Conservation (phyloP, 2,888 invertebrate species). For the Acronicta leporina region DNA sequence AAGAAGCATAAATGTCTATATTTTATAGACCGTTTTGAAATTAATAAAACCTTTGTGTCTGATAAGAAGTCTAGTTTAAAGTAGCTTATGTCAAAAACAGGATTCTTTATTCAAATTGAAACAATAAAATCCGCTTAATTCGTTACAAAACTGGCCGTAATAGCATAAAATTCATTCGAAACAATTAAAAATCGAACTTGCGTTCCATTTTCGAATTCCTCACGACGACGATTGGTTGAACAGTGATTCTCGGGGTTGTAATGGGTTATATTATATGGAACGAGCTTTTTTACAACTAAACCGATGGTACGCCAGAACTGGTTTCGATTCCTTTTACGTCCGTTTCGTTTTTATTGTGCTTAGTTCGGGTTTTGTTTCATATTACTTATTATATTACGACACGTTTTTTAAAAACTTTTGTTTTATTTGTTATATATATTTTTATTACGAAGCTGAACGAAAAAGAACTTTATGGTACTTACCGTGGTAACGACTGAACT, state of each 20-base stretch:
- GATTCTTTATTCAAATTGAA: slow-evolving; percentile 63
- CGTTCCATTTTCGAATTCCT: slow-evolving; percentile 83
- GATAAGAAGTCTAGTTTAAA: slow-evolving; percentile 11
- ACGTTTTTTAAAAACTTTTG: slow-evolving; percentile 70
- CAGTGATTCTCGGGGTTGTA: slow-evolving; percentile 86
- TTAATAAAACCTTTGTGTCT: background rate
- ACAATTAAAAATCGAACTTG: slow-evolving; percentile 85
- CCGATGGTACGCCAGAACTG: slow-evolving; percentile 82
- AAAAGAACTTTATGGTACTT: slow-evolving; percentile 44
- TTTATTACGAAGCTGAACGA: slow-evolving; percentile 37
- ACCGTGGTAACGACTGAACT: slow-evolving; percentile 46
- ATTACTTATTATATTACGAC: slow-evolving; percentile 81
- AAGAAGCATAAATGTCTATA: background rate
- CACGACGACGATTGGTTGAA: slow-evolving; percentile 77
- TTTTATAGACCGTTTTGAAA: background rate
- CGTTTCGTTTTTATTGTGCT: slow-evolving; percentile 82
- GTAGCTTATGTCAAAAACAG: slow-evolving; percentile 12
- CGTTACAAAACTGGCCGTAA: slow-evolving; percentile 71
- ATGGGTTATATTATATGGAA: slow-evolving; percentile 88
- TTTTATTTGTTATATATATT: slow-evolving; percentile 54
- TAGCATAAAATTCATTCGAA: slow-evolving; percentile 74
- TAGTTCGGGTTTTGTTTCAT: slow-evolving; percentile 81
- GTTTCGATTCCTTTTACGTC: slow-evolving; percentile 82
- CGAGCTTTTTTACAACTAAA: slow-evolving; percentile 87
- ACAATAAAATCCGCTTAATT: slow-evolving; percentile 65